Evolutionary conservation across 1,140 invertebrate species (phyloP), one percentile per base, ranked within the genome.

Genomic region (Chionoecetes opilio): DNA sequence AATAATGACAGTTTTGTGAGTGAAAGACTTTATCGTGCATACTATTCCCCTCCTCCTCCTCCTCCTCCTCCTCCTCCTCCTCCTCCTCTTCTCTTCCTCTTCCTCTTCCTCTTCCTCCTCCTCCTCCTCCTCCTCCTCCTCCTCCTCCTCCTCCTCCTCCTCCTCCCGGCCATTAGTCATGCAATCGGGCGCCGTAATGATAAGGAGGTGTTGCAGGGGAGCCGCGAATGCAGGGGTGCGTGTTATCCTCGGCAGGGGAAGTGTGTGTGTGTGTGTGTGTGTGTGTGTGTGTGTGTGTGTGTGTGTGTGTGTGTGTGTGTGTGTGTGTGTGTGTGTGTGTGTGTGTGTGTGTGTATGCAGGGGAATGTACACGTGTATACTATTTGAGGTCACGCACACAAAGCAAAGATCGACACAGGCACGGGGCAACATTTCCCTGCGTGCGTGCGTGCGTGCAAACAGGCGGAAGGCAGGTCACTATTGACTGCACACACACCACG

Each of bases 281-380:
- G 53, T 91, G 38, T 91, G 38, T 63, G 90, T 46, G 89, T 29
- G 41, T 53, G 29, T 63, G 53, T 31, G 90, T 46, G 38, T 38
- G 86, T n/a, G 86, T 26, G 29, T 29, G 41, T n/a, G 87, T 41
- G 37, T 89, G 41, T 38, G n/a, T 37, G n/a, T 89, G 87, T 89
- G 29, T 14, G 29, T 31, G 41, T 89, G 35, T 41, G 11, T 38
- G 87, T 46, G 35, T 38, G 35, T 34, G 35, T 17, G 26, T 38
- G 86, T 88, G 37, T 87, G 85, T 38, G 9, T 87, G 85, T 38
- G 85, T 87, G 37, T 87, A 14, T 87, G 14, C 34, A 31, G 31
- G 86, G 3, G 31, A 37, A 11, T 88, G 26, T n/a, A n/a, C n/a
- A n/a, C n/a, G n/a, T n/a, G n/a, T n/a, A n/a, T n/a, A n/a, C n/a